Conservation (phyloP, 2,113 vertebrate genomes). For the Pseudorhombus dupliciocellatus region DNA sequence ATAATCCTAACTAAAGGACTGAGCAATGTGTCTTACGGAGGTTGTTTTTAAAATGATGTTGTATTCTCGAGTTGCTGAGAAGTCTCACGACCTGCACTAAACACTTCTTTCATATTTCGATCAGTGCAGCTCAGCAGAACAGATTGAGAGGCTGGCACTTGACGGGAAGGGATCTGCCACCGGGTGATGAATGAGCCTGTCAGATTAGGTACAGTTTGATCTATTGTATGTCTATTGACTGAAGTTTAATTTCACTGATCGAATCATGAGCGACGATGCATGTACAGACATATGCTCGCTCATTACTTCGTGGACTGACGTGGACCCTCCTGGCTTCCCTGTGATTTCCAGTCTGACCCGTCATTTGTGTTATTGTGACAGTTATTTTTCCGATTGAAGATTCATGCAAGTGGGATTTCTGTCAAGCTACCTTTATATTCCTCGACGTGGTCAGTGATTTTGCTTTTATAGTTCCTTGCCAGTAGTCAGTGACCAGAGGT, state of each 20-base stretch:
- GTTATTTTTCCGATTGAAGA: not conserved
- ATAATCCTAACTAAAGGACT: not conserved
- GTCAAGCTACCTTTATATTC: not conserved
- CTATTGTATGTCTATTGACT: conserved; percentile 70
- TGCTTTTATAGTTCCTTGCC: too few species aligned
- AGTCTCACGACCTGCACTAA: conserved; percentile 20
- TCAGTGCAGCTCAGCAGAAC: conserved; percentile 63
- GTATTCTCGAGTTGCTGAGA: conserved; percentile 11
- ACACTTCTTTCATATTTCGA: conserved; percentile 56
- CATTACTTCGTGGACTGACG: conserved; percentile 45
- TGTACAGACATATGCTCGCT: conserved; percentile 64
- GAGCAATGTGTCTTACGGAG: not conserved
- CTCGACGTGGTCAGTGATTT: conserved; percentile 4
- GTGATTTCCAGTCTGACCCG: conserved; percentile 27
- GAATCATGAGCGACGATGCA: conserved; percentile 59
- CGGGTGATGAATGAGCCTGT: conserved; percentile 80
- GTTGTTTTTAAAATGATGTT: not conserved
- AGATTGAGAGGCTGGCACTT: conserved; percentile 55
- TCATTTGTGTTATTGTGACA: conserved; percentile 1
- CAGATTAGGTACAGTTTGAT: conserved; percentile 77
- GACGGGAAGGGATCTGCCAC: conserved; percentile 58
- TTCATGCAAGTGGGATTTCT: not conserved
- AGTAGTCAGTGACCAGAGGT: too few species aligned
- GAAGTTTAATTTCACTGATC: conserved; percentile 75
- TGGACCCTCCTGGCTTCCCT: not conserved